Evolutionary conservation across 1,140 invertebrate species (phyloP).

Genomic region (Neodiprion fabricii): DNA sequence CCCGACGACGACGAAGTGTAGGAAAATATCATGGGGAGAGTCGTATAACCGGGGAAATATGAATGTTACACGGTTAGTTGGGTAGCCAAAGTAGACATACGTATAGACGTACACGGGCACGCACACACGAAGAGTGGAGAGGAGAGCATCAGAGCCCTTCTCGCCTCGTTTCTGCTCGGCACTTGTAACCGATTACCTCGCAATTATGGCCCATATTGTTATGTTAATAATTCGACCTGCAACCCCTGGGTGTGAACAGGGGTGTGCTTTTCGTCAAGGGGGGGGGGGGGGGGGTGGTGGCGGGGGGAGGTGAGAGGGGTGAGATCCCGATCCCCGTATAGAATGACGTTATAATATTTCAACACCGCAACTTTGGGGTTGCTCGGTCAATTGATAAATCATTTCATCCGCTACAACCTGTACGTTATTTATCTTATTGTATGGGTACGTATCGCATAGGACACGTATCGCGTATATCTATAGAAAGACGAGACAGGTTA

Average conservation of each 20-base stretch:
- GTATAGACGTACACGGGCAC: too few relatives aligned
- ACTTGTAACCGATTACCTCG: slow-evolving; percentile 51
- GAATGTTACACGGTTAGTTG: neutral
- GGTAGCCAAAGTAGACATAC: neutral
- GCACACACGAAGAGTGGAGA: neutral
- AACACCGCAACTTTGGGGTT: slow-evolving; percentile 50
- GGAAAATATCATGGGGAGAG: too few relatives aligned
- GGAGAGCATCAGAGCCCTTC: slow-evolving; percentile 3
- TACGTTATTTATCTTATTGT: neutral
- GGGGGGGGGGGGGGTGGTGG: slow-evolving; percentile 30
- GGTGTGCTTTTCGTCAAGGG: slow-evolving; percentile 6
- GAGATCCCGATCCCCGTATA: slow-evolving; percentile 51
- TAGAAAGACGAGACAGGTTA: too few relatives aligned
- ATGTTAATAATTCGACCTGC: slow-evolving; percentile 49
- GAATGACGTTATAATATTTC: slow-evolving; percentile 62
- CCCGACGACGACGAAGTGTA: too few relatives aligned
- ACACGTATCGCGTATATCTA: too few relatives aligned
- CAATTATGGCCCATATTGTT: slow-evolving; percentile 60
- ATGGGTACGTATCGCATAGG: too few relatives aligned
- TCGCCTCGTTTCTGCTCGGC: slow-evolving; percentile 29
- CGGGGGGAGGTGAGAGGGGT: slow-evolving; percentile 36
- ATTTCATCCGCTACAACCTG: slow-evolving; percentile 28
- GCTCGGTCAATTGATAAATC: slow-evolving; percentile 56
- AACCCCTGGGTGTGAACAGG: neutral
- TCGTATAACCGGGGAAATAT: neutral